Evolutionary conservation across 2,797 vertebrate species (phyloP).

Genomic region (Aplochiton taeniatus): DNA sequence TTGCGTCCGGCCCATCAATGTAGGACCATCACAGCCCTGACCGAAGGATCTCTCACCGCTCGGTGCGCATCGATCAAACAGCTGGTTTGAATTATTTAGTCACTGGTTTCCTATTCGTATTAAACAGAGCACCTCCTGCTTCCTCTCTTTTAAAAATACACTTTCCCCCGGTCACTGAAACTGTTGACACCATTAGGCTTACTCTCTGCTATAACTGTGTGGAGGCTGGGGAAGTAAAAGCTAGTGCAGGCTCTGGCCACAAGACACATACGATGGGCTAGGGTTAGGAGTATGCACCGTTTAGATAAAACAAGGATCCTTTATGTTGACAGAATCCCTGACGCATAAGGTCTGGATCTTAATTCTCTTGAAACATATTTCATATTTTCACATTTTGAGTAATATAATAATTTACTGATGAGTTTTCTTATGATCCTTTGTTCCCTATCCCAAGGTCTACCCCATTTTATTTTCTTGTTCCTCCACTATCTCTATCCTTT

Average conservation of each 20-base stretch:
- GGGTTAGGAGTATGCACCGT: not conserved
- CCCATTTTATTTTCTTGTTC: too few relatives aligned
- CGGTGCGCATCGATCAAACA: constrained; percentile 53
- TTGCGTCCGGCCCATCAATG: too few relatives aligned
- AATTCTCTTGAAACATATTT: too few relatives aligned
- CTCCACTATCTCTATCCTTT: too few relatives aligned
- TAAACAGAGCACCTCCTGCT: not conserved
- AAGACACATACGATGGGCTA: not conserved
- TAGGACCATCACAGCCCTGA: too few relatives aligned
- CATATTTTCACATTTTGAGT: too few relatives aligned
- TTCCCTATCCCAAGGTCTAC: too few relatives aligned
- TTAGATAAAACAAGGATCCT: not conserved
- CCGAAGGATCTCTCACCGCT: constrained; percentile 16
- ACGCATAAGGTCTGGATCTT: too few relatives aligned
- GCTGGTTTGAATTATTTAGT: constrained; percentile 53
- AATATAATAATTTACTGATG: too few relatives aligned
- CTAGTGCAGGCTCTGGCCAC: not conserved
- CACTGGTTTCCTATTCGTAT: constrained; percentile 39
- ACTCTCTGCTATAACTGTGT: not conserved
- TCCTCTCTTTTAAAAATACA: not conserved
- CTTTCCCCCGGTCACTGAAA: not conserved
- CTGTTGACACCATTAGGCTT: not conserved
- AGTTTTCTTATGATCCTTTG: too few relatives aligned
- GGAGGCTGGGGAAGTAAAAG: not conserved
- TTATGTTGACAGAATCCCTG: not conserved